A percentile compares a stretch with the other conserved stretches of the same genome.
These are phyloP conservation scores for Amphiprion ocellaris DNA, from an alignment of 2,113 vertebrate species.

Conservation along the genomic window DNA sequence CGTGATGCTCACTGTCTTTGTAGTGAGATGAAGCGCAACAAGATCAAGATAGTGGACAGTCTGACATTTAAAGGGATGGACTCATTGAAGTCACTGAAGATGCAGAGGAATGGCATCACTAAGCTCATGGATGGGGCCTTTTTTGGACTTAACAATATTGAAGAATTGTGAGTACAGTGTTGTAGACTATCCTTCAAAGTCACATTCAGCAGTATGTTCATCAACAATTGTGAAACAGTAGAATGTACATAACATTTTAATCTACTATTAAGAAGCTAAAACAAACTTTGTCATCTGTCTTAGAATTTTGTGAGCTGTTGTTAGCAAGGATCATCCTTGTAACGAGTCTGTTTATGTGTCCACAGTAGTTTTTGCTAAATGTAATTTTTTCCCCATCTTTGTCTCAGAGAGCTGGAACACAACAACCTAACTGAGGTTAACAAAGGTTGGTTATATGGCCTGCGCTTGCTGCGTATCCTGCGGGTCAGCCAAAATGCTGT, in stretches of 20 bases:
- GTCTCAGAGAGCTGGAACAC: slow-evolving; percentile 93
- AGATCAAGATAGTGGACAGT: slow-evolving; percentile 94
- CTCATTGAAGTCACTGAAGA: slow-evolving; percentile 92
- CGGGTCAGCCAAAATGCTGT: slow-evolving; percentile 93
- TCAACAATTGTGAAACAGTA: not conserved
- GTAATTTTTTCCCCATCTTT: slow-evolving; percentile 8
- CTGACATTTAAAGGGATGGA: slow-evolving; percentile 97
- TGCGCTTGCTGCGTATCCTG: slow-evolving; percentile 92
- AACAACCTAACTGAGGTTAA: slow-evolving; percentile 97
- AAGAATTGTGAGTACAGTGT: slow-evolving; percentile 83
- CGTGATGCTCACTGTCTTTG: slow-evolving; percentile 28
- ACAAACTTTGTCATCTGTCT: not conserved
- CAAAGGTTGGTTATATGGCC: slow-evolving; percentile 98
- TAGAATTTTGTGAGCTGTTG: not conserved
- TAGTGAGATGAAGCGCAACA: slow-evolving; percentile 97
- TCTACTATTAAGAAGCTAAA: too few species aligned
- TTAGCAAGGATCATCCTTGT: not conserved
- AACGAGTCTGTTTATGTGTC: not conserved
- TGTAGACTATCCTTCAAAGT: not conserved
- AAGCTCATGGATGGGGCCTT: slow-evolving; percentile 98
- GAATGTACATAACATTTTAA: not conserved
- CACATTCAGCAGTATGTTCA: not conserved
- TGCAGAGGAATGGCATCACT: slow-evolving; percentile 95
- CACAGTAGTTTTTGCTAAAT: not conserved
- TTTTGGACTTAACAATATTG: slow-evolving; percentile 96